Base-by-base conservation (phyloP, 2,888 invertebrate species). In the Tachina grossa region DNA sequence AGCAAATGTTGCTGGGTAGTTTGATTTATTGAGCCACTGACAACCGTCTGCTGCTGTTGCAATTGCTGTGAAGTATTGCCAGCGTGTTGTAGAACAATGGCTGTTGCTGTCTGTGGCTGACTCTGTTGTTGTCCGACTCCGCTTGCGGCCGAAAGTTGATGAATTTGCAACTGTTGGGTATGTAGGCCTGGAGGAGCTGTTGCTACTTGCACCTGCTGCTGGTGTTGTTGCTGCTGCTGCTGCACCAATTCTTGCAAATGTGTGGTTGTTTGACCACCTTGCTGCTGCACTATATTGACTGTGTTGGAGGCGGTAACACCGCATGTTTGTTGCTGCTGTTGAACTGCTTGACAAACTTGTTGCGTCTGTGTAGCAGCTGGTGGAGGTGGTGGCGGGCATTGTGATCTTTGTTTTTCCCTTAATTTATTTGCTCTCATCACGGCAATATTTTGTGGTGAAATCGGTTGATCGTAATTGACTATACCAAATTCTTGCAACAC, bases 401-500 rank as follows among this genome's bases (percentile, higher is more conserved):
- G 93, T 83, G 95, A 95, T 87, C 95, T 94, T 92, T 97, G 97
- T 90, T 97, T 98, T 90, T 96, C 95, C 13, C 97, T 90, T 87
- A 98, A 95, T 89, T 98, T 95, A 90, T 98, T 98, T 16, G 97
- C 97, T 89, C 97, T 94, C 83, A 95, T 94, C 41, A 95, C 93
- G 16, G 97, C 97, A 72, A 97, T 96, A 89, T 97, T 97, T 88
- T 96, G 94, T 0, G 98, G 98, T 88, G 95, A 94, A 69, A 97
- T 93, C 9, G 98, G 98, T 90, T 94, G 95, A 89, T 98, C 98
- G 90, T 97, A 96, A 89, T 95, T 96, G 86, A 94, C 94, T 83
- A 99, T 96, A 49, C 97, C 97, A 91, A 95, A 96, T 88, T 98
- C 98, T 82, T 95, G 95, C 89, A 98, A 93, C 84, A 97, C 95